Evolutionary conservation across 2,113 vertebrate species (phyloP), one percentile per base, ranked within the genome.

Genomic region (Phrynosoma platyrhinos): DNA sequence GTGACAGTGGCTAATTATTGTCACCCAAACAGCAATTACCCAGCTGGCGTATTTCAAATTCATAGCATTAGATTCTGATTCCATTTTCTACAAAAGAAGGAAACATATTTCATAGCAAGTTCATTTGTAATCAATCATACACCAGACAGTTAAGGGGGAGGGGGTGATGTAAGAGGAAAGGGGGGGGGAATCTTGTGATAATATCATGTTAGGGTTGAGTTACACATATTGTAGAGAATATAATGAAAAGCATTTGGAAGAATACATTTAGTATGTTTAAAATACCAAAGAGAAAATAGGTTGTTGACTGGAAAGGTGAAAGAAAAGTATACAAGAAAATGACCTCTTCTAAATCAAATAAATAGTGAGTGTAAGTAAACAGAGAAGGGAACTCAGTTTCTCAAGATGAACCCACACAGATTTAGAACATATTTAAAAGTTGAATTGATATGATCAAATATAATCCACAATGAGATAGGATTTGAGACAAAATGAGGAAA

Each of bases 171-270:
- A 21, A 5, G 23, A 9, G 30, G 10, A 71, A 5, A 68, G 32
- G 16, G 14, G 14, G 40, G 14, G 13, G 94, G 92, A 95, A 93
- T 91, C 90, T 82, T 95, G 88, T 90, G 89, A 94, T 89, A 88
- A 93, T 90, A 91, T 93, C 93, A 94, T 90, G 82, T 93, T 89
- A 90, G 82, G 88, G 91, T 91, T 92, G 91, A 93, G 93, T 94
- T 91, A 90, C 90, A 94, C 93, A 96, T 94, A 82, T 91, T 88
- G 90, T 91, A 87, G 92, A 90, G 90, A 91, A 93, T 36, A 84
- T 20, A 88, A 77, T 93, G 80, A n/a, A 85, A 91, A 64, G 80
- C 76, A 92, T 91, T 0, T 84, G 72, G 88, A 91, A 92, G 89
- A 94, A 92, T 88, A 91, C 91, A 86, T 55, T 53, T 64, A 55